Base-by-base conservation (phyloP, 2,113 vertebrate genomes). In the Rhombomys opimus region DNA sequence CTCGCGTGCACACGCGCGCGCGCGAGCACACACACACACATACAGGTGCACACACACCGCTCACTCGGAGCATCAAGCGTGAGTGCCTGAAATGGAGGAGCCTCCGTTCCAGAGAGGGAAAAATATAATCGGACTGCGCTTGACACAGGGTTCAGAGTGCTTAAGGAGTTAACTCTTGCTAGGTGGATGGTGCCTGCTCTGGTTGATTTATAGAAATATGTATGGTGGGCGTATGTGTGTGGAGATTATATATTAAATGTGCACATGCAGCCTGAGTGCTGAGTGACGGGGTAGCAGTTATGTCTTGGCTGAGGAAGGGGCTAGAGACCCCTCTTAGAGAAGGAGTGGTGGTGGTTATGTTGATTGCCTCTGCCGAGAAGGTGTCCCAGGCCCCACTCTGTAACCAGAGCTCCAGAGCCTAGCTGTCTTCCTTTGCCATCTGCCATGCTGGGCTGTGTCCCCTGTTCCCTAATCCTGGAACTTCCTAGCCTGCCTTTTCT, bases 11-110 rank as follows among this genome's bases (percentile, higher is more conserved):
- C 14, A 67, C 76, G 46, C n/a, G 9, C 41, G 9, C 41, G 41
- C 41, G 41, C 41, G 41, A 41, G 67, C n/a, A 93, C 50, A 70
- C 13, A 67, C 76, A 13, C 41, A 63, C 88, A 61, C 35, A 72
- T 32, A 93, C 93, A 84, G 88, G 85, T 89, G 59, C 85, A 92
- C 81, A 93, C 59, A 88, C 80, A 84, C 93, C 95, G 77, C 95
- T 50, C 97, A 88, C 86, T 81, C 93, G 32, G 63, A 68, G 87
- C 93, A 68, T n/a, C 52, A 81, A 63, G 87, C 92, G 63, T 61
- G 63, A 98, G 98, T 59, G 54, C 96, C 93, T 84, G 98, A 98
- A 98, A 99, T 98, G 98, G 98, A 98, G 98, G 98, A 94, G 95
- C 32, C 90, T 72, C 0, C 14, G 95, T 90, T 94, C 63, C 52